A percentile compares a stretch with the other conserved stretches of the same genome.
phyloP scores from a whole-genome alignment of 2,113 vertebrate species.

The Erpornis zantholeuca region DNA sequence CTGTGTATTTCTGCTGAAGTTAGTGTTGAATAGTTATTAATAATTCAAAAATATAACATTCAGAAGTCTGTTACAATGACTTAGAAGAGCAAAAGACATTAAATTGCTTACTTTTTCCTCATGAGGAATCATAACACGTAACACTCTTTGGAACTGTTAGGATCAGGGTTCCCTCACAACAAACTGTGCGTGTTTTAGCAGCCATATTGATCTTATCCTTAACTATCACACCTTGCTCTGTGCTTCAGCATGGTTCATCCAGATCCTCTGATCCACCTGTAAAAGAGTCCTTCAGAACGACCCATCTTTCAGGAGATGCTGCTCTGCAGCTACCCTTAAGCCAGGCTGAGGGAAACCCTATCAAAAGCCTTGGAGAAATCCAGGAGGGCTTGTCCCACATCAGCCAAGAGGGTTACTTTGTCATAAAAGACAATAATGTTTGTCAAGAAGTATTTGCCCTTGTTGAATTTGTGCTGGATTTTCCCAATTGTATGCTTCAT shows the following conservation, averaged over 20 bases:
- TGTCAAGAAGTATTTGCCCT: neutral
- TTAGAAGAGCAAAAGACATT: neutral
- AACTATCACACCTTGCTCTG: neutral
- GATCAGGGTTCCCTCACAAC: neutral
- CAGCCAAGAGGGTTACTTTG: neutral
- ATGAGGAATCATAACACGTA: neutral
- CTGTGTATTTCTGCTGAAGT: neutral
- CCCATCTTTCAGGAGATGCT: neutral
- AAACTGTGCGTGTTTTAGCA: neutral
- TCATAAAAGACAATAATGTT: neutral
- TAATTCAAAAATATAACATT: neutral
- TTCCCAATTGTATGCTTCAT: neutral
- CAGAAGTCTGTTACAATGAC: neutral
- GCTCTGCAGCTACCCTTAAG: neutral
- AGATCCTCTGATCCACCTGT: neutral
- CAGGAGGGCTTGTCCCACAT: rapidly evolving
- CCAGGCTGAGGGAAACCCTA: neutral
- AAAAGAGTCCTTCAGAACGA: neutral
- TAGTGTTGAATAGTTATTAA: neutral
- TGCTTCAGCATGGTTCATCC: neutral
- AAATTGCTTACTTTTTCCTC: neutral
- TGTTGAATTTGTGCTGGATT: neutral
- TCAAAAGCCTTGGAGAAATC: neutral
- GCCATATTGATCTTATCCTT: neutral
- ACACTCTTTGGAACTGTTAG: neutral